Conservation (phyloP, 2,113 vertebrate genomes). For the Aldabrachelys gigantea region DNA sequence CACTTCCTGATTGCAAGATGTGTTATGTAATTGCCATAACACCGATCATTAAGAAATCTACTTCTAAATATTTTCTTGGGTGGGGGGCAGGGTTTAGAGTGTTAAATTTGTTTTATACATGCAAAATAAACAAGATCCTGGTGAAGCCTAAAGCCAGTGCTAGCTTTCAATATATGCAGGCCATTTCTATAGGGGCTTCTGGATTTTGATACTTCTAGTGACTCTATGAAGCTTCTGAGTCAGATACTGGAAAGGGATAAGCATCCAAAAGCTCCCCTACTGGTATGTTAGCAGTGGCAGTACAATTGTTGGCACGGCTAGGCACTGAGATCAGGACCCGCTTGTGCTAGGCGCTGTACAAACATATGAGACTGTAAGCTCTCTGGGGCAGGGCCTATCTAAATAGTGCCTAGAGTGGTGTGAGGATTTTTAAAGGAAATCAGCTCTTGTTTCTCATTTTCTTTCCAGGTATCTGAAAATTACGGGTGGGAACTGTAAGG, state of each 20-base stretch:
- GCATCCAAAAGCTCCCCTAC: neutral
- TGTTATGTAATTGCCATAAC: neutral
- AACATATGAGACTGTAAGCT: neutral
- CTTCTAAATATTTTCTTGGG: accelerated
- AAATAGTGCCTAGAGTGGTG: neutral
- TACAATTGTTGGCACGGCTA: neutral
- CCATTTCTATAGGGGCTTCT: neutral
- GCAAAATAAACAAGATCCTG: neutral
- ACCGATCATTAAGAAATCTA: neutral
- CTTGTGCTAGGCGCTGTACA: neutral
- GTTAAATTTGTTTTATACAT: neutral
- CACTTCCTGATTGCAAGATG: neutral
- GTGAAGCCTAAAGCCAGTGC: neutral
- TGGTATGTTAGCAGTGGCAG: neutral
- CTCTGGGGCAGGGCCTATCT: neutral
- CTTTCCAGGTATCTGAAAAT: neutral
- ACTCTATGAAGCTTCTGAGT: neutral
- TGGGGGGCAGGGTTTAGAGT: neutral
- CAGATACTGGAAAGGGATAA: neutral
- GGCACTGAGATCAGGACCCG: neutral
- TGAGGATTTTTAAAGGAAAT: neutral
- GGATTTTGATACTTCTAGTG: neutral
- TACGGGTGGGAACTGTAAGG: slow-evolving; percentile 2
- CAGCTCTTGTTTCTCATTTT: neutral
- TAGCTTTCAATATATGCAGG: neutral